These are phyloP conservation scores for Mimachlamys varia DNA, from an alignment of 2,888 invertebrate species.

Conservation along the genomic window DNA sequence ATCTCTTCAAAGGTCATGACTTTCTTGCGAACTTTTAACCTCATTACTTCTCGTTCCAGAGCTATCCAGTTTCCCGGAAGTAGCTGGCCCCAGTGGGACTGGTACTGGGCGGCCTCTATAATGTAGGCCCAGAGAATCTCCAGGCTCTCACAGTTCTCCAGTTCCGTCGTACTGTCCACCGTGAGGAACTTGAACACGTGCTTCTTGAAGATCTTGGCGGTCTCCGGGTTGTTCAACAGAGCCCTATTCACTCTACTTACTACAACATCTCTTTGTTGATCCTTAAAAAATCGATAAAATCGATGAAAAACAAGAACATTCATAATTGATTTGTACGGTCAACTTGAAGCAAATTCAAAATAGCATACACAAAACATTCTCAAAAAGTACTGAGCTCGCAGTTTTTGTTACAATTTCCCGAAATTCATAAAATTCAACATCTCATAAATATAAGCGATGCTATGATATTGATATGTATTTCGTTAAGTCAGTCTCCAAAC, in stretches of 20 bases:
- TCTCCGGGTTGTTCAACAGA: neutral
- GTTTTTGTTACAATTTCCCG: too few relatives aligned
- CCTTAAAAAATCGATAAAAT: too few relatives aligned
- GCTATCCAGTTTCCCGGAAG: slow-evolving; percentile 16
- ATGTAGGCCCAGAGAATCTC: neutral
- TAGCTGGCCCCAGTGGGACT: slow-evolving; percentile 4
- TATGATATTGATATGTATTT: too few relatives aligned
- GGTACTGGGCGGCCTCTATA: neutral
- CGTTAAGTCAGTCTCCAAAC: too few relatives aligned
- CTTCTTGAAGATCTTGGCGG: neutral
- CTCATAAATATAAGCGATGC: too few relatives aligned
- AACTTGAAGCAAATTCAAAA: too few relatives aligned
- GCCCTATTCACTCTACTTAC: neutral
- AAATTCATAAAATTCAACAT: too few relatives aligned
- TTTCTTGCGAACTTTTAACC: neutral
- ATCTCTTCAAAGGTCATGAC: slow-evolving; percentile 7
- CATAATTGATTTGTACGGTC: too few relatives aligned
- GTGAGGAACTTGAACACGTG: slow-evolving; percentile 6
- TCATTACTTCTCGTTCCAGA: neutral
- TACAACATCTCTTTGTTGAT: neutral
- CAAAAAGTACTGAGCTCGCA: too few relatives aligned
- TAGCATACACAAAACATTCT: too few relatives aligned
- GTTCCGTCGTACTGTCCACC: neutral
- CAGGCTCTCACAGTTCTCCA: neutral
- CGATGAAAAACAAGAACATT: too few relatives aligned